Base-by-base conservation (phyloP, 2,113 vertebrate species). In the Cyprinodon variegatus region DNA sequence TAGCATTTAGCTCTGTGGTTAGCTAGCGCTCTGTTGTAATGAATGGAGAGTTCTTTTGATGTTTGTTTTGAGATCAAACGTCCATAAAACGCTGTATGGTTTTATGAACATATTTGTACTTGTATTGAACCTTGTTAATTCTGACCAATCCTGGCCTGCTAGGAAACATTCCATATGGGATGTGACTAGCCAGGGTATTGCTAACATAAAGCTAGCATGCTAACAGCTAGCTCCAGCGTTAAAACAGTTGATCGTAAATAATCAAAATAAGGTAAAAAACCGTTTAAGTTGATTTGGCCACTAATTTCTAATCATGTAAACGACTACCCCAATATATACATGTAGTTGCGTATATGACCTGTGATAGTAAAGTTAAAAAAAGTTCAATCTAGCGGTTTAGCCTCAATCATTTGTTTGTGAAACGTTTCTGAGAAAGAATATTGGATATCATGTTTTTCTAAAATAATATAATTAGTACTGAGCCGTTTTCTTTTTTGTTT, bases 201-300 rank as follows among this genome's bases (percentile, higher is more conserved):
- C 87, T 93, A 92, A 65, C 83, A 66, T n/a, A 45, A 70, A 60
- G 86, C 83, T 91, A 89, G 37, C 63, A 53, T 78, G 89, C 86
- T 91, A 92, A 82, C 61, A 53, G 64, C 11, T 76, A 84, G 79
- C 79, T 41, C 45, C 41, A 71, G 63, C 67, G 81, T 72, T 79
- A 63, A 72, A 65, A 73, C 68, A 50, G 41, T 74, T 68, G 61
- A 61, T 70, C 62, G 10, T 40, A n/a, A 68, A 45, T 3, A 37
- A 39, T 37, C n/a, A 3, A 13, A 70, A 22, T 45, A 48, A n/a
- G 4, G 41, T 20, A 13, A 65, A 62, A 43, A n/a, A 11, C 3
- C 13, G 11, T n/a, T 43, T 75, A 57, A 11, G 22, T 64, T 11
- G 13, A 13, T 8, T 36, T 0, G 2, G n/a, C 3, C 29, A 22